Evolutionary conservation across 2,888 invertebrate species (phyloP).

Genomic region (Glyphotaelius pellucidus): DNA sequence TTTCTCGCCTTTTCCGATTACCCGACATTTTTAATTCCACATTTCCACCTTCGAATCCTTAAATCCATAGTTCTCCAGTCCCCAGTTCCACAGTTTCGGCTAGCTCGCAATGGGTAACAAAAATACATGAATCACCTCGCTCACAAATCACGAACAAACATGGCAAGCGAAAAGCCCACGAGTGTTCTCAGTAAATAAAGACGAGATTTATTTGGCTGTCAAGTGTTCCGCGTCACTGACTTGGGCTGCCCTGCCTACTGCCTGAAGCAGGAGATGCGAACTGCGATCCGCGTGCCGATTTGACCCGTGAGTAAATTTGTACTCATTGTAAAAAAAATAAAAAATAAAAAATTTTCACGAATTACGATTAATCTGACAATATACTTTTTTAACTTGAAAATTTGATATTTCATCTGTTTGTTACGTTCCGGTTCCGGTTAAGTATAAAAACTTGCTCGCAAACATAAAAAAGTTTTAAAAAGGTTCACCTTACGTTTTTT

Average conservation of each 20-base stretch:
- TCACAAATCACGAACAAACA: constrained; percentile 10
- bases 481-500: no score
- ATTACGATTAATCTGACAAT: no score
- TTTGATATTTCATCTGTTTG: no score
- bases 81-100: neutral
- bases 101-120: neutral
- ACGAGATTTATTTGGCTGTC: constrained; percentile 21
- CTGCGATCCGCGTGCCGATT: neutral
- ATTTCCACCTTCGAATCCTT: neutral
- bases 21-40: no score
- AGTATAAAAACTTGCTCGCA: no score
- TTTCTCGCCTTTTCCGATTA: neutral
- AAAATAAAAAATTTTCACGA: no score
- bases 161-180: neutral
- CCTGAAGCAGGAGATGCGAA: neutral
- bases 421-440: no score
- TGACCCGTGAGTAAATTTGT: no score
- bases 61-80: neutral
- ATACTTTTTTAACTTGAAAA: no score
- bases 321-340: no score
- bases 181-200: constrained; percentile 10
- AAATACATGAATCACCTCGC: neutral
- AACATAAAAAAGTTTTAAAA: no score
- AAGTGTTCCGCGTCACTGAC: constrained; percentile 2
- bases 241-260: neutral